phyloP scores from a whole-genome alignment of 2,888 invertebrate species.

The Metellina segmentata region DNA sequence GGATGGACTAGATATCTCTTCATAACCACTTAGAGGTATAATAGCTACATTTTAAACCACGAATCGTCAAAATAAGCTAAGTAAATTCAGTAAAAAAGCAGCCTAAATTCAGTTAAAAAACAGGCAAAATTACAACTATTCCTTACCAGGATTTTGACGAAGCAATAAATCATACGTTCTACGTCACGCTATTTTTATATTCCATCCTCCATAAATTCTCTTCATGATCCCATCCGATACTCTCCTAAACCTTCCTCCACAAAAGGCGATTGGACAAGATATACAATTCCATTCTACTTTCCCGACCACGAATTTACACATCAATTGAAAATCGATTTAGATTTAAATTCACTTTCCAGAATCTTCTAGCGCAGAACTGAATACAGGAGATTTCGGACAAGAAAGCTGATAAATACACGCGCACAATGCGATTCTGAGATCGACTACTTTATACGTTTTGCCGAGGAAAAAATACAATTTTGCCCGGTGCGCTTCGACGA shows the following conservation, averaged over 20 bases:
- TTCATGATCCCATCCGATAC: neutral
- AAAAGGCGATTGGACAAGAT: neutral
- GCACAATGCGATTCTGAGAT: neutral
- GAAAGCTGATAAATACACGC: neutral
- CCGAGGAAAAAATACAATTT: neutral
- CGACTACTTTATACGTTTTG: neutral
- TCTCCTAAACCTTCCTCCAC: neutral
- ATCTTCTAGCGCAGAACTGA: too few species aligned
- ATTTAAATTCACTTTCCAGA: neutral
- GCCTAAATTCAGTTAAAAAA: too few species aligned
- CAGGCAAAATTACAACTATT: too few species aligned
- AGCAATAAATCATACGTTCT: neutral
- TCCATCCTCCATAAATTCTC: neutral
- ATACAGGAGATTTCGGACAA: neutral
- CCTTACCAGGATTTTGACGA: neutral
- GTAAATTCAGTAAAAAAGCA: too few species aligned
- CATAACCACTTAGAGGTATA: too few species aligned
- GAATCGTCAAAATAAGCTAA: too few species aligned
- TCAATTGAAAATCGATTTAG: neutral
- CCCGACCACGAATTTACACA: neutral
- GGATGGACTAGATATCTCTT: too few species aligned
- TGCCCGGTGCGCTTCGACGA: neutral
- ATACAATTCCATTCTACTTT: neutral
- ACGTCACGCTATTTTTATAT: neutral
- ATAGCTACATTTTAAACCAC: too few species aligned